phyloP scores from a whole-genome alignment of 53 echinoderm and acorn worm species.

The Holothuria leucospilota region DNA sequence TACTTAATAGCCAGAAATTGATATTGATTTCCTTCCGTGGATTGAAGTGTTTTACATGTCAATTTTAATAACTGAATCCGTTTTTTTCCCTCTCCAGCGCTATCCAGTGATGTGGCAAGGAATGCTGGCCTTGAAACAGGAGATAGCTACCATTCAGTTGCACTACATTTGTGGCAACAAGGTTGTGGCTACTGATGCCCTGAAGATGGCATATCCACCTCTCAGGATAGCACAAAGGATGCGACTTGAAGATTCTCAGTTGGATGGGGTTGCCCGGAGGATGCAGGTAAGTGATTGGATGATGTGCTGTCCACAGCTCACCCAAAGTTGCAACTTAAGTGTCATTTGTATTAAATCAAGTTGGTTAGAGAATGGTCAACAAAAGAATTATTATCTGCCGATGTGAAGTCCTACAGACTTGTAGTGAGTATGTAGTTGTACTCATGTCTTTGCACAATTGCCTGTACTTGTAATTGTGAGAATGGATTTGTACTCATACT shows the following conservation, averaged over 20 bases:
- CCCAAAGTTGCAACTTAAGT: not conserved
- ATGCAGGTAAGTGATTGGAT: constrained; percentile 76
- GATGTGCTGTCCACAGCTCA: not conserved
- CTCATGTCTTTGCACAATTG: too few species aligned
- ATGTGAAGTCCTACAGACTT: too few species aligned
- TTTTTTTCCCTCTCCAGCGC: constrained; percentile 63
- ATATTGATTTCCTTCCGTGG: too few species aligned
- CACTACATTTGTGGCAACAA: constrained; percentile 92
- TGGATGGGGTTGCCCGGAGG: constrained; percentile 89
- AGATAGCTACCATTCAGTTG: constrained; percentile 90
- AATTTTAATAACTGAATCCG: too few species aligned
- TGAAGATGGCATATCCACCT: constrained; percentile 74
- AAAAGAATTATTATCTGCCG: too few species aligned
- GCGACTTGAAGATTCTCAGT: constrained; percentile 95
- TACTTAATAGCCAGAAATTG: too few species aligned
- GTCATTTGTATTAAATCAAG: too few species aligned
- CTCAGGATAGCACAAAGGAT: constrained; percentile 94
- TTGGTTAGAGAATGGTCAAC: too few species aligned
- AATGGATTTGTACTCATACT: too few species aligned
- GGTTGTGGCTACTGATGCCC: constrained; percentile 79
- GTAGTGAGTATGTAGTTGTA: too few species aligned
- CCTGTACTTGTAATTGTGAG: too few species aligned
- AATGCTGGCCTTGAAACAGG: constrained; percentile 88
- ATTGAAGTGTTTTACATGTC: too few species aligned
- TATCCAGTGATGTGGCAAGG: constrained; percentile 99